A percentile compares a stretch with the other conserved stretches of the same genome.
These are phyloP conservation scores for Paramormyrops kingsleyae DNA, from an alignment of 2,113 vertebrate genomes.

Conservation along the genomic window DNA sequence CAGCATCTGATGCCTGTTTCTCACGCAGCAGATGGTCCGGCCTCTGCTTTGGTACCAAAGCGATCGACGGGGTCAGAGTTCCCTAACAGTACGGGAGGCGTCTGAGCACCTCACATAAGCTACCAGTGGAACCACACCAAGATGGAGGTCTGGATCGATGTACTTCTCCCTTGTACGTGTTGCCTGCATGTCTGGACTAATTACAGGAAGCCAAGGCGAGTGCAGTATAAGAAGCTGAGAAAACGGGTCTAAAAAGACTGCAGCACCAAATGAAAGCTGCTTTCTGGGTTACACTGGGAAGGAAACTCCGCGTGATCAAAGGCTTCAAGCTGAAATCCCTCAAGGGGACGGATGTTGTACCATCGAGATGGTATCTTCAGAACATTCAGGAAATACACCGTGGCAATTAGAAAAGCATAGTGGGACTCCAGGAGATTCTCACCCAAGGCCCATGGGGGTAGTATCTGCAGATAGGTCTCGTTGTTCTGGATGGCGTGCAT, in stretches of 20 bases:
- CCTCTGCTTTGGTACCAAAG: neutral
- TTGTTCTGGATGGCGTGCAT: constrained; percentile 83
- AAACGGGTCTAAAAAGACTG: neutral
- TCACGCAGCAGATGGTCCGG: neutral
- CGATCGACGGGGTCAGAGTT: neutral
- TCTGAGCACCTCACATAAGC: neutral
- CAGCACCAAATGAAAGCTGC: neutral
- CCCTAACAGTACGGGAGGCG: neutral
- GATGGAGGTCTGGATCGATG: neutral
- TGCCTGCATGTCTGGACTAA: neutral
- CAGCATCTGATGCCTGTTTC: neutral
- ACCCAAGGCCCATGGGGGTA: constrained; percentile 86
- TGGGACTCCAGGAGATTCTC: constrained; percentile 35
- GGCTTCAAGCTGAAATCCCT: neutral
- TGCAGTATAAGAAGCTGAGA: neutral
- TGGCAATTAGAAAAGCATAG: neutral
- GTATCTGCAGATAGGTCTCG: constrained; percentile 67
- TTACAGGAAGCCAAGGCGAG: neutral
- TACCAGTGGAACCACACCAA: neutral
- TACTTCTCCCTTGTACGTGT: neutral
- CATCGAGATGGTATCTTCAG: neutral
- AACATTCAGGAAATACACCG: neutral
- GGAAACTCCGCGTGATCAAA: neutral
- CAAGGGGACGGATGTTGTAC: neutral
- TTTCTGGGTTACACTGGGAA: neutral